These are phyloP conservation scores for Rhinella marina DNA, from an alignment of 2,797 vertebrate species.

Conservation along the genomic window DNA sequence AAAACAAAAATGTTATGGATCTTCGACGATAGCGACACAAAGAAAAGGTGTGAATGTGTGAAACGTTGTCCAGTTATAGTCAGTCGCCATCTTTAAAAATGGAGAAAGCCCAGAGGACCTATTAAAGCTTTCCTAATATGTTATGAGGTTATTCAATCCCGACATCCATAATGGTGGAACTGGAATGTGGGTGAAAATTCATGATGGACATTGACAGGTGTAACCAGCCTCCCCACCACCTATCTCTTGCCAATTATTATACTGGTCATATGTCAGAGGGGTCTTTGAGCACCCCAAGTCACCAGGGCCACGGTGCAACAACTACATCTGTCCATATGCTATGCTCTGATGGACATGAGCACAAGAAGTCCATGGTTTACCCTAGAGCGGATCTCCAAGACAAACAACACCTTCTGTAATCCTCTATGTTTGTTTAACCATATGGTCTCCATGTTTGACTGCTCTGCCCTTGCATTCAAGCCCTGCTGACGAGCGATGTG, in stretches of 20 bases:
- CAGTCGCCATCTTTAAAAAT: no score
- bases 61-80: no score
- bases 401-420: neutral
- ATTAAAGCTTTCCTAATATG: no score
- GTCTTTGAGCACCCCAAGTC: no score
- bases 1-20: no score
- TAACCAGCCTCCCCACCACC: neutral
- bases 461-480: neutral
- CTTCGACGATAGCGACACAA: no score
- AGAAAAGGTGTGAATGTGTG: no score
- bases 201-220: neutral
- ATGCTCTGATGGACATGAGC: neutral
- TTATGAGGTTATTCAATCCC: no score
- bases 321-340: neutral
- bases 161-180: no score
- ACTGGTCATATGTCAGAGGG: neutral
- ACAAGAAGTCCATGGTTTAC: neutral
- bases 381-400: neutral
- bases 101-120: no score
- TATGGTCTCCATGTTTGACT: conserved; percentile 3
- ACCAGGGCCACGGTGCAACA: neutral
- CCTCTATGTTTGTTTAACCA: conserved; percentile 13
- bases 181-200: neutral
- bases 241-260: no score
- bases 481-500: neutral